Percentiles rank a stretch among this genome's conserved stretches.
phyloP scores from a whole-genome alignment of 2,113 vertebrate species.

The Xenopus tropicalis region DNA sequence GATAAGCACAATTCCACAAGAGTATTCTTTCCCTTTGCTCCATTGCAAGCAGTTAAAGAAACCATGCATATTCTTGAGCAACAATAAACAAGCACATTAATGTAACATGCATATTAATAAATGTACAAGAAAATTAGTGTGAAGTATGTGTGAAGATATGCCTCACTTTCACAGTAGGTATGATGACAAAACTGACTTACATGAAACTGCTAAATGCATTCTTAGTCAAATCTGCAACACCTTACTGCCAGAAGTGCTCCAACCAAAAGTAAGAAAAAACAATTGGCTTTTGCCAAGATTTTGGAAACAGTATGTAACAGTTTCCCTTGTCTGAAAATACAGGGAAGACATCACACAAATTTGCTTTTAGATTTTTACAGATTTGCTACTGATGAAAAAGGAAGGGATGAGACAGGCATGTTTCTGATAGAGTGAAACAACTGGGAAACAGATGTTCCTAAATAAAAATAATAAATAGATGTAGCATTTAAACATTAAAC shows the following conservation, averaged over 20 bases:
- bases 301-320: constrained; percentile 67
- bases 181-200: too few species aligned
- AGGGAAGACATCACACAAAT: constrained; percentile 55
- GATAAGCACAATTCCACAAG: too few species aligned
- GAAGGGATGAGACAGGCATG: constrained; percentile 63
- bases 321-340: constrained; percentile 68
- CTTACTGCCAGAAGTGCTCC: neutral
- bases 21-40: too few species aligned
- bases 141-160: too few species aligned
- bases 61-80: too few species aligned
- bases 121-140: too few species aligned
- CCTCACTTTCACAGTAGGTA: too few species aligned
- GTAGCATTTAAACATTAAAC: constrained; percentile 73
- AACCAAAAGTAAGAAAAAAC: too few species aligned
- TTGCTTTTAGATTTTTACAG: constrained; percentile 48
- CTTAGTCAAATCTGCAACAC: neutral
- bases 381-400: constrained; percentile 51
- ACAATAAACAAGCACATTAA: too few species aligned
- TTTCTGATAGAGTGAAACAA: constrained; percentile 49
- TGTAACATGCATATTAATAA: too few species aligned
- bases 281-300: neutral
- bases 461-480: constrained; percentile 64
- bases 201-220: too few species aligned
- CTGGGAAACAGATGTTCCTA: constrained; percentile 59
- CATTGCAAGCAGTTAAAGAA: too few species aligned